Evolutionary conservation across 2,888 invertebrate genomes (phyloP), one percentile per base, ranked within the genome.

Genomic region (Polia nebulosa): DNA sequence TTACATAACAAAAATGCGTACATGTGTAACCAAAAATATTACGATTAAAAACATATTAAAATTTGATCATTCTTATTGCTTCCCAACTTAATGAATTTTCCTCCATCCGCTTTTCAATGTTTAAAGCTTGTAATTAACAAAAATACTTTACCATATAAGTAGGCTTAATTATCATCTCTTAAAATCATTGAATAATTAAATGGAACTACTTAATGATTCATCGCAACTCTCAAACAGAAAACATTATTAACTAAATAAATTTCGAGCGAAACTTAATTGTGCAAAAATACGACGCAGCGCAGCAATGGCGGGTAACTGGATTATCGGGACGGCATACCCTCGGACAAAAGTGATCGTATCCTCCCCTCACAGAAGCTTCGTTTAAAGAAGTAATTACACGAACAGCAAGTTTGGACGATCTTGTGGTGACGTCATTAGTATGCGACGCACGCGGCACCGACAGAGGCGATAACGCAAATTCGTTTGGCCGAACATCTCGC

Each of bases 391-490:
- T 95, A 94, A 95, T 95, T 95, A 95, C 92, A 91, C 84, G 90
- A 92, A 88, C 89, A 89, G 91, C 90, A 91, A 94, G 91, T 94
- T 92, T 82, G 89, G 90, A 85, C 88, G 89, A 88, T 90, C 88
- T 88, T 86, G 86, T 72, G 86, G 85, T 85, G 85, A 85, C 86
- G 86, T 83, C 89, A 91, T 95, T 94, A 94, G 92, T 95, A 95
- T 95, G 94, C 95, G 89, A 85, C 88, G 83, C 90, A 90, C 92
- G 93, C 89, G 85, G 86, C 85, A 88, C 88, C 89, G 89, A 92
- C 87, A 87, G 89, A 93, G 93, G 94, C 94, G 95, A 95, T 95
- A 95, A 95, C 94, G 93, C 94, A 95, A 95, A 95, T 95, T 95
- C 95, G 94, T 94, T 95, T 95, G 92, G 90, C 89, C 92, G 93